Evolutionary conservation across 2,888 invertebrate species (phyloP), one percentile per base, ranked within the genome.

Genomic region (Nemotelus pantherinus): DNA sequence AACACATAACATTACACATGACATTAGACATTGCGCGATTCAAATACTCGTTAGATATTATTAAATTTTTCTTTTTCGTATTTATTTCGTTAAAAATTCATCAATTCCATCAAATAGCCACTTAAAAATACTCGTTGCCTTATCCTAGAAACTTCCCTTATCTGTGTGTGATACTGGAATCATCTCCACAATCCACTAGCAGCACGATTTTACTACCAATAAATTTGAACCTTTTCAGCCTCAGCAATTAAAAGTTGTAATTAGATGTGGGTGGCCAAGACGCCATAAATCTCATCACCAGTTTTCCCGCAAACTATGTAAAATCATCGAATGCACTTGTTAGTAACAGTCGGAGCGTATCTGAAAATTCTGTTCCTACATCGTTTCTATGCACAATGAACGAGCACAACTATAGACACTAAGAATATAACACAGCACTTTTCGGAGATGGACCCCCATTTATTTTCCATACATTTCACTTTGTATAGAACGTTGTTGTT

Each of bases 181-280:
- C 25, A 25, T 25, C 25, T 25, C 1, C 25, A 25, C 25, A 25
- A 25, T 25, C 25, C 25, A 25, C 25, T 25, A 25, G 25, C 25
- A 25, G 25, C 25, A 25, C 25, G 25, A 25, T 25, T 25, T 25
- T 25, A 25, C 25, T 25, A 25, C 25, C 74, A 60, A 74, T 74
- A 74, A 74, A 74, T 74, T 74, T 39, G 60, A 74, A 63, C 74
- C 60, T 74, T 60, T 60, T 45, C 77, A 81, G 77, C 79, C 80
- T 76, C 78, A 80, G 78, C 81, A 80, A 80, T 81, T 80, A 80
- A 80, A 81, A 80, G 78, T 80, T 80, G 77, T 80, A 81, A 81
- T 81, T 81, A 81, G 81, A 80, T 81, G 80, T 77, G 80, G 81
- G 79, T 80, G 77, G 80, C 79, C 80, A 81, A 81, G 81, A 81